Conservation (phyloP, 2,797 vertebrate species). For the Melopsittacus undulatus region DNA sequence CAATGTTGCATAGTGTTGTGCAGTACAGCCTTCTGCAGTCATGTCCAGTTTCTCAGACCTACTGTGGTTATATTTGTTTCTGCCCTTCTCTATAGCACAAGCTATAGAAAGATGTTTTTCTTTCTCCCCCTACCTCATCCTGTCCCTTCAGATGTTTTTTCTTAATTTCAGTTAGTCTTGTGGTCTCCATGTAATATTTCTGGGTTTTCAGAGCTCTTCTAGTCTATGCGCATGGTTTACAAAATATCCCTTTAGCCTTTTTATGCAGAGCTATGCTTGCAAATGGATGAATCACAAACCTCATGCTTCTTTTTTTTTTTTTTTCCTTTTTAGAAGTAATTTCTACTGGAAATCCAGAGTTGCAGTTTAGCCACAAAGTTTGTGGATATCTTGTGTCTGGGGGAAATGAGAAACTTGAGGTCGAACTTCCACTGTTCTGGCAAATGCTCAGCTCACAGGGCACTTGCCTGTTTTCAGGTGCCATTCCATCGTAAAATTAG, state of each 20-base stretch:
- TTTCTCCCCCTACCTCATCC: neutral
- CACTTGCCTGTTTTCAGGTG: neutral
- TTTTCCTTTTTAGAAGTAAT: neutral
- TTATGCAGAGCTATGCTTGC: slow-evolving; percentile 8
- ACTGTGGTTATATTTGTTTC: neutral
- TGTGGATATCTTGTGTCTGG: neutral
- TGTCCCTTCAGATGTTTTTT: slow-evolving; percentile 41
- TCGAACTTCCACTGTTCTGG: neutral
- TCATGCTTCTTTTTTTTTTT: neutral
- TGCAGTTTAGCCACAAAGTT: neutral
- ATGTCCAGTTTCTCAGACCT: neutral
- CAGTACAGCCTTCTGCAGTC: neutral
- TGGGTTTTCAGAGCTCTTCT: slow-evolving; percentile 22
- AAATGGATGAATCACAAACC: slow-evolving; percentile 42
- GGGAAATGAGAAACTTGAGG: neutral
- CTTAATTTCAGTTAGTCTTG: slow-evolving; percentile 35
- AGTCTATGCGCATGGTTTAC: neutral
- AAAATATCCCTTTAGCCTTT: neutral
- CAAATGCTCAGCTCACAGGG: neutral
- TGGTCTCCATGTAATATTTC: slow-evolving; percentile 14
- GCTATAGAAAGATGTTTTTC: neutral
- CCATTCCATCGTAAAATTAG: neutral
- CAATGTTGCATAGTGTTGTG: neutral
- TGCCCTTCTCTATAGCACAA: neutral
- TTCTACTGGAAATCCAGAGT: neutral